These are phyloP conservation scores for Petrophora chlorosata DNA, from an alignment of 2,888 invertebrate genomes.

Conservation along the genomic window DNA sequence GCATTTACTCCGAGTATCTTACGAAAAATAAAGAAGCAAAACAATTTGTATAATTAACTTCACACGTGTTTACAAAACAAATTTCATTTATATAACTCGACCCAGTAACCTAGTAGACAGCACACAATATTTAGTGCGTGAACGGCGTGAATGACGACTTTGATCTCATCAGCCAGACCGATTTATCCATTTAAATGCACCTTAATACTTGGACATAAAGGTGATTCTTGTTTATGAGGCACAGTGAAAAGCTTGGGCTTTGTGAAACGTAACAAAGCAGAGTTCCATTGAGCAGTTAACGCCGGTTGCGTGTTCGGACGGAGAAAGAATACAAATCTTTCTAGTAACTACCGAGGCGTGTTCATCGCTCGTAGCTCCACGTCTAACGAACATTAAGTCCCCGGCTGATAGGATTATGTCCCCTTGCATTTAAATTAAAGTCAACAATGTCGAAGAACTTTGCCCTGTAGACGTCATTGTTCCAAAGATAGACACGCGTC, in stretches of 20 bases:
- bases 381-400: conserved; percentile 14
- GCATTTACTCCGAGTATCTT: no score
- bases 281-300: conserved; percentile 56
- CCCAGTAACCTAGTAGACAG: conserved; percentile 70
- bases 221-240: conserved; percentile 34
- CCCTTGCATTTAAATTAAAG: conserved; percentile 21
- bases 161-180: conserved; percentile 46
- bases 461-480: conserved; percentile 20
- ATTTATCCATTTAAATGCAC: conserved; percentile 23
- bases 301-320: conserved; percentile 46
- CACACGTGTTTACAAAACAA: conserved; percentile 49
- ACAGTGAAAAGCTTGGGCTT: conserved; percentile 38
- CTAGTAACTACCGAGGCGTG: conserved; percentile 17
- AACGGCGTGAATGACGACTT: conserved; percentile 56
- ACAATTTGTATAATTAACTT: conserved; percentile 35
- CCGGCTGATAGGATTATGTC: conserved; percentile 23
- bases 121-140: conserved; percentile 73
- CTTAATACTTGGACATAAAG: conserved; percentile 20
- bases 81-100: conserved; percentile 60
- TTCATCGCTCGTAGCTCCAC: conserved; percentile 16
- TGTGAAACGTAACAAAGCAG: conserved; percentile 47
- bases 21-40: conserved; percentile 23
- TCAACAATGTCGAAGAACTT: conserved; percentile 20
- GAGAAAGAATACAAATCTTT: conserved; percentile 49
- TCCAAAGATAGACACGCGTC: conserved; percentile 17